Percentiles rank a stretch among this genome's conserved stretches.
Conservation (phyloP, 1,140 invertebrate genomes). For the Dufourea novaeangliae region DNA sequence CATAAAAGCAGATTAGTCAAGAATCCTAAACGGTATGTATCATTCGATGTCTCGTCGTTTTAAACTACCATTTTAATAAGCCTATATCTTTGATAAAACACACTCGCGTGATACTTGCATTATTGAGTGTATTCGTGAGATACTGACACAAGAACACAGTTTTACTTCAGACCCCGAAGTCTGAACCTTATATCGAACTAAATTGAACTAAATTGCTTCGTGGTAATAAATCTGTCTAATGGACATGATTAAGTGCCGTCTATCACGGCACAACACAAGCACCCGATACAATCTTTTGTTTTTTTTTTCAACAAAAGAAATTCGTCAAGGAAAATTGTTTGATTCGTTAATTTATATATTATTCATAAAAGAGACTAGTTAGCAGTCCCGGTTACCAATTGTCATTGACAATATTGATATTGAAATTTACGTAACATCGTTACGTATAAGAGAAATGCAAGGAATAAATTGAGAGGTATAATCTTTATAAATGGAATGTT, state of each 20-base stretch:
- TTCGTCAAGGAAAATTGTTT: neutral
- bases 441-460: neutral
- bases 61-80: constrained; percentile 35
- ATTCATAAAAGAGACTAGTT: neutral
- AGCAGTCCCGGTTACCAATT: neutral
- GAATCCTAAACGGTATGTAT: constrained; percentile 23
- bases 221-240: neutral
- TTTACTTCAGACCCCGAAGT: constrained; percentile 5
- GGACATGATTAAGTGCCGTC: constrained; percentile 10
- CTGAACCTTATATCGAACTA: constrained; percentile 23
- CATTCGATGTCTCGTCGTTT: constrained; percentile 42
- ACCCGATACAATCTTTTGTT: neutral
- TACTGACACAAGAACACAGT: constrained; percentile 25
- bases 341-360: neutral
- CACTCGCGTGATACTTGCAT: neutral
- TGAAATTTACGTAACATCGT: constrained; percentile 7
- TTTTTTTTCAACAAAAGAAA: neutral
- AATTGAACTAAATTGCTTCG: constrained; percentile 36
- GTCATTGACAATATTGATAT: neutral
- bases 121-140: neutral
- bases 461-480: neutral
- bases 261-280: neutral
- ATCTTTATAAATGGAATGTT: constrained; percentile 29
- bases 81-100: constrained; percentile 22
- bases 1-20: constrained; percentile 34